Percentiles rank a stretch among this genome's conserved stretches.
Conservation (phyloP, 2,113 vertebrate genomes). For the Calyptomena viridis region DNA sequence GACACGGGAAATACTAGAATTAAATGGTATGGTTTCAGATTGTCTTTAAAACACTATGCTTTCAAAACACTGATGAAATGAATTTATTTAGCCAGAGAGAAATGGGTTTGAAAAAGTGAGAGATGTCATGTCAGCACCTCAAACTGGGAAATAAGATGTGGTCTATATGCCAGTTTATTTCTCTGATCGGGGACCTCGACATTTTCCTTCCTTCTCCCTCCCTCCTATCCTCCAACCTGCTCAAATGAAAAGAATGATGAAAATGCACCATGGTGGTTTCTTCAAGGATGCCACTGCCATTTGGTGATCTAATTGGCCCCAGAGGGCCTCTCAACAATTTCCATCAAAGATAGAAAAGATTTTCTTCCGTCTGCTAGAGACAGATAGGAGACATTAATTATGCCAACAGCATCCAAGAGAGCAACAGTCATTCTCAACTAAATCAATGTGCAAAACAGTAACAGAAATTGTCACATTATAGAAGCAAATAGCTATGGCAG, state of each 20-base stretch:
- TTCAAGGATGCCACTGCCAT: constrained; percentile 39
- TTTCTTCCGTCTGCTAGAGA: constrained; percentile 33
- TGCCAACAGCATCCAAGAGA: not conserved
- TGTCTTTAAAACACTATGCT: not conserved
- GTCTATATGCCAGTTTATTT: not conserved
- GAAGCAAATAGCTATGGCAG: not conserved
- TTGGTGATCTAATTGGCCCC: constrained; percentile 57
- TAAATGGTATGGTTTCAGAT: constrained; percentile 8
- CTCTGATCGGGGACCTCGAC: constrained; percentile 1
- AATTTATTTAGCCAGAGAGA: constrained; percentile 22
- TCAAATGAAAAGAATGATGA: constrained; percentile 18
- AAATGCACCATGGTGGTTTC: not conserved
- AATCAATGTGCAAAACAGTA: constrained; percentile 22
- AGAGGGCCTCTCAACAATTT: constrained; percentile 34
- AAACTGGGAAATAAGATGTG: constrained; percentile 7
- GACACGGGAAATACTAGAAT: not conserved
- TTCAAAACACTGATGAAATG: not conserved
- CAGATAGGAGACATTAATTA: constrained; percentile 34
- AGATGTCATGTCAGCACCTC: not conserved
- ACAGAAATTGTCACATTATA: not conserved
- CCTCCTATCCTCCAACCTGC: not conserved
- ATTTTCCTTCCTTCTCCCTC: constrained; percentile 1
- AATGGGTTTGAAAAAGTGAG: not conserved
- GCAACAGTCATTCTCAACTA: not conserved
- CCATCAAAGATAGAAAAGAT: constrained; percentile 38